Percentiles rank a stretch among this genome's conserved stretches.
Conservation (phyloP, 2,113 vertebrate species). For the Coturnix japonica region DNA sequence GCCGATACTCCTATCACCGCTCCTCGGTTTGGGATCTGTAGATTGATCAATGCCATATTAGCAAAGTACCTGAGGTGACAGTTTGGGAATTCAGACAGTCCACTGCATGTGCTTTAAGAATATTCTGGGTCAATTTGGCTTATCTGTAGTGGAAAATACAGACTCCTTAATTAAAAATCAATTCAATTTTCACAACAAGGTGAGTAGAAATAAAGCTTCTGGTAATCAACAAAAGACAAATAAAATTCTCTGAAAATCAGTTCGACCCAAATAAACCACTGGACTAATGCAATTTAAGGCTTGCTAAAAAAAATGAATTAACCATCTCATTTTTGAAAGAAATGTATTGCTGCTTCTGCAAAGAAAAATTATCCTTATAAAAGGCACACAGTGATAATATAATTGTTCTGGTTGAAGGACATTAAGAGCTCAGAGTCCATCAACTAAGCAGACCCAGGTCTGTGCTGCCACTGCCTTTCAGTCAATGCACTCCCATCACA, state of each 20-base stretch:
- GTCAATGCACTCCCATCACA: neutral
- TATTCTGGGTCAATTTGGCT: constrained; percentile 64
- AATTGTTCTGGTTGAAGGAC: neutral
- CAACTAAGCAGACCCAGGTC: neutral
- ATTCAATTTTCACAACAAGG: constrained; percentile 71
- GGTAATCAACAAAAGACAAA: constrained; percentile 24
- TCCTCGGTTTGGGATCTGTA: constrained; percentile 68
- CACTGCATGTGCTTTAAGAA: constrained; percentile 65
- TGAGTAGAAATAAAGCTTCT: constrained; percentile 53
- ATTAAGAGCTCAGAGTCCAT: neutral
- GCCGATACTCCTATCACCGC: constrained; percentile 80
- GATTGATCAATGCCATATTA: constrained; percentile 86
- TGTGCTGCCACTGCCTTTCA: neutral
- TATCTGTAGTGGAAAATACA: constrained; percentile 64
- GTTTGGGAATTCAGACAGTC: constrained; percentile 68
- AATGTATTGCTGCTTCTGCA: neutral
- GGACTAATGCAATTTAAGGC: neutral
- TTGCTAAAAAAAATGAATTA: constrained; percentile 25
- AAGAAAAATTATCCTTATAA: neutral
- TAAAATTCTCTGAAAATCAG: constrained; percentile 12
- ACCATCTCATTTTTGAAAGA: constrained; percentile 15
- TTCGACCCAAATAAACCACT: neutral
- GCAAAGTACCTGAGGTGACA: constrained; percentile 77
- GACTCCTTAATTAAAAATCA: constrained; percentile 74
- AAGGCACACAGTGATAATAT: neutral